Evolutionary conservation across 2,888 invertebrate species (phyloP).

Genomic region (Trilocha varians): DNA sequence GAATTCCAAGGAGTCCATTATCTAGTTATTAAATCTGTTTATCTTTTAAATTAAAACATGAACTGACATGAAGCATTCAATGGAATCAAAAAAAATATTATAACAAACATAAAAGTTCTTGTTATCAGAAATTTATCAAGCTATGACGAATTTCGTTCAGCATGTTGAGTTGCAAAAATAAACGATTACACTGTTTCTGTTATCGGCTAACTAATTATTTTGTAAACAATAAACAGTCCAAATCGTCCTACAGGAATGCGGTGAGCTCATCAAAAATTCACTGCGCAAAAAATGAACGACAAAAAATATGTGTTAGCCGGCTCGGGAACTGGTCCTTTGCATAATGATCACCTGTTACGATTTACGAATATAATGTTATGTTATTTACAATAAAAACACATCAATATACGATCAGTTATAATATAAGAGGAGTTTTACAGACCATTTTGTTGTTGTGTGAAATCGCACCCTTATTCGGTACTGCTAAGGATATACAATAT

Average conservation of each 20-base stretch:
- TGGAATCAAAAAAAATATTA: no score
- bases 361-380: conserved; percentile 10
- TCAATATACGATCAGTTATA: no score
- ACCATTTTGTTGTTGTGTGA: no score
- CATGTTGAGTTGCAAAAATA: background rate
- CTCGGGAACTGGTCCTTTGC: conserved; percentile 12
- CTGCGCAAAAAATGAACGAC: conserved; percentile 24
- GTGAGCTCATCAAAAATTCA: conserved; percentile 27
- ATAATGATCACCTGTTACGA: conserved; percentile 15
- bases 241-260: conserved; percentile 22
- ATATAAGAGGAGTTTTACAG: no score
- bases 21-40: no score
- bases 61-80: no score
- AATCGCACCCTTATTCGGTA: no score
- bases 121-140: background rate
- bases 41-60: no score
- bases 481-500: no score
- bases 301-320: conserved; percentile 13
- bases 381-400: no score
- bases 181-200: background rate
- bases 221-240: background rate
- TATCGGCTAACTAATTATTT: background rate
- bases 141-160: background rate
- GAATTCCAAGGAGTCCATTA: no score
- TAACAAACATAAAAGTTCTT: no score